Percentiles rank a stretch among this genome's conserved stretches.
Evolutionary conservation across 1,140 invertebrate species (phyloP).

Genomic region (Belonocnema kinseyi): DNA sequence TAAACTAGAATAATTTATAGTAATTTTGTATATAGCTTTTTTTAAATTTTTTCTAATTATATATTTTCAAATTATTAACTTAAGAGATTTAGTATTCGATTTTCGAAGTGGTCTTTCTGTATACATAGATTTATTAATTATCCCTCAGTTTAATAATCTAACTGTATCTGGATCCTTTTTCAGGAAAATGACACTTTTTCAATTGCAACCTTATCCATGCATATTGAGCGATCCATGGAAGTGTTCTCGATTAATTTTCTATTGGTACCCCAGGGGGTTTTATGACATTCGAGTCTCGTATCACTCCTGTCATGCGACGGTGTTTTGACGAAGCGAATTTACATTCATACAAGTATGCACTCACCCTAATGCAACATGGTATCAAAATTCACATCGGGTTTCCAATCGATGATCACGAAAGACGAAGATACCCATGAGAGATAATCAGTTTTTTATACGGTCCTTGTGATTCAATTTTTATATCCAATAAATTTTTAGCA

Average conservation of each 20-base stretch:
- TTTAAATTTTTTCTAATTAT: too few relatives aligned
- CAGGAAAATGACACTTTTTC: background rate
- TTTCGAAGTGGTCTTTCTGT: background rate
- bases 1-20: too few relatives aligned
- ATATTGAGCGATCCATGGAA: background rate
- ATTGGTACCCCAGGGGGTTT: background rate
- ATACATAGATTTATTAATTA: background rate
- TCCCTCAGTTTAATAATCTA: background rate
- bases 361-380: background rate
- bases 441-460: background rate
- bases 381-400: background rate
- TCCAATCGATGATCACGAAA: background rate
- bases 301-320: background rate
- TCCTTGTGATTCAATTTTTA: too few relatives aligned
- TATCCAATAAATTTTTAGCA: too few relatives aligned
- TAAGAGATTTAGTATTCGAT: background rate
- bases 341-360: constrained; percentile 5
- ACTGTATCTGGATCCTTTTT: background rate
- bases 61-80: too few relatives aligned
- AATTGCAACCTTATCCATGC: background rate
- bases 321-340: background rate
- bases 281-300: constrained; percentile 5
- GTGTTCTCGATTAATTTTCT: constrained; percentile 6
- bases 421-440: background rate
- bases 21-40: too few relatives aligned